Percentiles rank a stretch among this genome's conserved stretches.
These are phyloP conservation scores for Hirtodrosophila duncani DNA, from an alignment of 2,888 invertebrate species.

Conservation along the genomic window DNA sequence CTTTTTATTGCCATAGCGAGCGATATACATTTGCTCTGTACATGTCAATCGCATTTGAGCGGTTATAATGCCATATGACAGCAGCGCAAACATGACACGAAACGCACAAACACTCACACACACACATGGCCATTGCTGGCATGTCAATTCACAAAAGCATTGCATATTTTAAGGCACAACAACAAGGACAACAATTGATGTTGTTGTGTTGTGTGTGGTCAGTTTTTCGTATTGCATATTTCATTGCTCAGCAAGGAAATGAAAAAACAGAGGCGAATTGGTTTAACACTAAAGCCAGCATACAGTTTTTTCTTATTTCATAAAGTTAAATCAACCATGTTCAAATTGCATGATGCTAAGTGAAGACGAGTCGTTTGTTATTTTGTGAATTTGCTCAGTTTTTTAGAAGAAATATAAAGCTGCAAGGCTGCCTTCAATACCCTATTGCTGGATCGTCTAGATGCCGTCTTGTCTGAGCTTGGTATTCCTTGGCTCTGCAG, in stretches of 20 bases:
- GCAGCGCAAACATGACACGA: slow-evolving; percentile 7
- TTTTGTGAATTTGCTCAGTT: too few species aligned
- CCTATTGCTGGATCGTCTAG: too few species aligned
- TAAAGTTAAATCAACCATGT: slow-evolving; percentile 47
- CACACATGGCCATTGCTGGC: slow-evolving; percentile 16
- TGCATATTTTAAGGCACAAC: slow-evolving; percentile 60
- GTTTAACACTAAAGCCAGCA: too few species aligned
- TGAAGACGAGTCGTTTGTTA: too few species aligned
- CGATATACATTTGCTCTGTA: slow-evolving; percentile 21
- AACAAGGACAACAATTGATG: slow-evolving; percentile 1
- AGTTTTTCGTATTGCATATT: slow-evolving; percentile 43
- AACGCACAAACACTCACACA: too few species aligned
- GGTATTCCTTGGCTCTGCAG: too few species aligned
- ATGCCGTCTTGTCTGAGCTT: too few species aligned
- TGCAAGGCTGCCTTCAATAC: too few species aligned
- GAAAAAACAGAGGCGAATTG: slow-evolving; percentile 7
- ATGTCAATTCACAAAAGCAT: slow-evolving; percentile 47
- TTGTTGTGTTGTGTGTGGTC: slow-evolving; percentile 2
- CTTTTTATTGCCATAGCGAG: slow-evolving; percentile 13
- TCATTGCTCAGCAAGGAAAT: slow-evolving; percentile 19
- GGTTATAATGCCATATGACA: slow-evolving; percentile 56
- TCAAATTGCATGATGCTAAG: too few species aligned
- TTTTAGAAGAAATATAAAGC: too few species aligned
- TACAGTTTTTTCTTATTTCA: slow-evolving; percentile 40
- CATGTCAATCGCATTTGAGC: slow-evolving; percentile 59